Evolutionary conservation across 2,888 invertebrate genomes (phyloP).

Genomic region (Lordiphosa fenestrarum): DNA sequence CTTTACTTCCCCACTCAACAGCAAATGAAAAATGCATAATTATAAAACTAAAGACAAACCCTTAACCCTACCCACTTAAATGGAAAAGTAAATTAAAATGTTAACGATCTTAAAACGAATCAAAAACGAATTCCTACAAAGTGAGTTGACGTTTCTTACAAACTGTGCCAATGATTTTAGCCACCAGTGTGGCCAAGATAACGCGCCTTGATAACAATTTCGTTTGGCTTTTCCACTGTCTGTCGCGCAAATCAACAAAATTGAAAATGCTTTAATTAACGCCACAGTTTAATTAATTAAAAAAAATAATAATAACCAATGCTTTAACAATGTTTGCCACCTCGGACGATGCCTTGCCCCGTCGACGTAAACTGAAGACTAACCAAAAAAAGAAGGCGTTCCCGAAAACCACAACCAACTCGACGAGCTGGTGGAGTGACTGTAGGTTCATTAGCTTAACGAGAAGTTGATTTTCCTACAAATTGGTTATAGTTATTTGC

Average conservation of each 20-base stretch:
- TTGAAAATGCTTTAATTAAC: conserved; percentile 57
- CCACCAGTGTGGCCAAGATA: conserved; percentile 54
- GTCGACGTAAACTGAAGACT: conserved; percentile 41
- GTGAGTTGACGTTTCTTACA: conserved; percentile 52
- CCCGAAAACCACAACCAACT: conserved; percentile 22
- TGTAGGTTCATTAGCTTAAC: conserved; percentile 62
- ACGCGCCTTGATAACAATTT: conserved; percentile 32
- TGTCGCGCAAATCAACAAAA: conserved; percentile 45
- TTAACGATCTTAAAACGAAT: conserved; percentile 56
- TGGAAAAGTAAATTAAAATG: conserved; percentile 16
- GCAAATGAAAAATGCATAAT: background rate
- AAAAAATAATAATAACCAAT: conserved; percentile 13
- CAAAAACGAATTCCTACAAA: conserved; percentile 65
- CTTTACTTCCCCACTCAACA: no score
- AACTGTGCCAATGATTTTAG: conserved; percentile 21
- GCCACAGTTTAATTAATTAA: conserved; percentile 16
- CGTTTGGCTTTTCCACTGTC: conserved; percentile 17
- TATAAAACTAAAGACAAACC: conserved; percentile 8
- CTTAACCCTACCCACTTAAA: background rate
- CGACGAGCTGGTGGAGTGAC: conserved; percentile 71
- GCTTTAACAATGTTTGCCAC: conserved; percentile 63
- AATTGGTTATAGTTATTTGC: conserved; percentile 26
- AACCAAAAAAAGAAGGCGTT: conserved; percentile 48
- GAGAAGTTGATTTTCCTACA: conserved; percentile 15
- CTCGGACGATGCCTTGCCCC: conserved; percentile 50